Percentiles rank a stretch among this genome's conserved stretches.
Conservation (phyloP, 2,888 invertebrate species). For the Spatulosminthurus flaviceps region DNA sequence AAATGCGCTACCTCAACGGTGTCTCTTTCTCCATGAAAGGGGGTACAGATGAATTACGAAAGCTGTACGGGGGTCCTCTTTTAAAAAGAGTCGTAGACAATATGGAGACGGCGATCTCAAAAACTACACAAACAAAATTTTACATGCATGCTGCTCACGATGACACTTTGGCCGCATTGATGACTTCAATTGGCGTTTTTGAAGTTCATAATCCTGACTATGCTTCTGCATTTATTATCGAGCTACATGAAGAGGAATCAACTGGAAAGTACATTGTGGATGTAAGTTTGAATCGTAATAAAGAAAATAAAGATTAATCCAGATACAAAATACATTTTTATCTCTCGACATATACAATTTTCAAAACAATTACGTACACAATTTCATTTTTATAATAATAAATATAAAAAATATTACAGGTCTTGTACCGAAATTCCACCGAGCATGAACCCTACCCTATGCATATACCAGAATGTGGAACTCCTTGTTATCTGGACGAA, state of each 20-base stretch:
- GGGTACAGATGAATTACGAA: constrained; percentile 76
- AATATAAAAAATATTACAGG: constrained; percentile 67
- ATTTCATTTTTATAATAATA: not conserved
- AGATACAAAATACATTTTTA: no score
- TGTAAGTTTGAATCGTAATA: constrained; percentile 56
- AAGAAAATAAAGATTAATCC: no score
- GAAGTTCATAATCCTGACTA: constrained; percentile 77
- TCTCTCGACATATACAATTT: no score
- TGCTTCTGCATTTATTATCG: constrained; percentile 78
- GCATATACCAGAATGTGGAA: constrained; percentile 73
- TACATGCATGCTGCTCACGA: constrained; percentile 75
- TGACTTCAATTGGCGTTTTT: constrained; percentile 77
- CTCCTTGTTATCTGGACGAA: constrained; percentile 72
- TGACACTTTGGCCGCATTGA: constrained; percentile 78
- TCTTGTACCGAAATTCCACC: constrained; percentile 72
- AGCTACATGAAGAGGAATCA: constrained; percentile 72
- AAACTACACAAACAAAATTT: constrained; percentile 65
- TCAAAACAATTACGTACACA: not conserved
- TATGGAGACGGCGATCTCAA: constrained; percentile 49
- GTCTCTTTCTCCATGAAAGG: constrained; percentile 75
- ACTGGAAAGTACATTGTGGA: constrained; percentile 67
- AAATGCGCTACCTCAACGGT: constrained; percentile 72
- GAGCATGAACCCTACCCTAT: constrained; percentile 70
- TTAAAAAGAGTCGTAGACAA: constrained; percentile 53
- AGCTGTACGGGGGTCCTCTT: constrained; percentile 67